These are phyloP conservation scores for Trichogramma dendrolimi DNA, from an alignment of 2,888 invertebrate species.

Conservation along the genomic window DNA sequence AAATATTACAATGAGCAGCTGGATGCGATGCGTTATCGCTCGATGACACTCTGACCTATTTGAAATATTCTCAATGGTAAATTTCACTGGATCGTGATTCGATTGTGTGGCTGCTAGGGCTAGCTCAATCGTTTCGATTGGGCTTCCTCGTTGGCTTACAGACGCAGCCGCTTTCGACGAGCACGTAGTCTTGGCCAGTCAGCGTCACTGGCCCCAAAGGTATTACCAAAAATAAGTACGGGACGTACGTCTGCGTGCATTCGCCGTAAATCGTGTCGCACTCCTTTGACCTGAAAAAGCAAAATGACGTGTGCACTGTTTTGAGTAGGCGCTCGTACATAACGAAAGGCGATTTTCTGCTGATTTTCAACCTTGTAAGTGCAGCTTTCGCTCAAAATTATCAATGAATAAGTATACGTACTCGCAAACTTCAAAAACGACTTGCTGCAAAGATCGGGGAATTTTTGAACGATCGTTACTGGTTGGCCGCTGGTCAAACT, in stretches of 20 bases:
- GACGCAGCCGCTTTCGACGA: slow-evolving; percentile 91
- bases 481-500: slow-evolving; percentile 88
- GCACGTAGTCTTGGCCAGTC: slow-evolving; percentile 90
- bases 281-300: slow-evolving; percentile 72
- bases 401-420: slow-evolving; percentile 55
- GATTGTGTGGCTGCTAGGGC: too few relatives aligned
- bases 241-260: slow-evolving; percentile 88
- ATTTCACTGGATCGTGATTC: too few relatives aligned
- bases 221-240: slow-evolving; percentile 85
- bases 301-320: not conserved
- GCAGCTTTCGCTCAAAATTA: not conserved
- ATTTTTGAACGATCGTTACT: slow-evolving; percentile 90
- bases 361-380: not conserved
- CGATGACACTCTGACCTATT: too few relatives aligned
- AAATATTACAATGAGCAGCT: too few relatives aligned
- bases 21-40: too few relatives aligned
- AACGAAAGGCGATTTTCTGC: too few relatives aligned
- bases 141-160: slow-evolving; percentile 63
- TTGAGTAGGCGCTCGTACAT: not conserved
- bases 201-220: slow-evolving; percentile 85
- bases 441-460: slow-evolving; percentile 89
- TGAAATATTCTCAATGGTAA: too few relatives aligned
- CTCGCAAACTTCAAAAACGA: slow-evolving; percentile 90
- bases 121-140: too few relatives aligned
- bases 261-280: slow-evolving; percentile 85